Evolutionary conservation across 2,888 invertebrate species (phyloP), one percentile per base, ranked within the genome.

Genomic region (Mimachlamys varia): DNA sequence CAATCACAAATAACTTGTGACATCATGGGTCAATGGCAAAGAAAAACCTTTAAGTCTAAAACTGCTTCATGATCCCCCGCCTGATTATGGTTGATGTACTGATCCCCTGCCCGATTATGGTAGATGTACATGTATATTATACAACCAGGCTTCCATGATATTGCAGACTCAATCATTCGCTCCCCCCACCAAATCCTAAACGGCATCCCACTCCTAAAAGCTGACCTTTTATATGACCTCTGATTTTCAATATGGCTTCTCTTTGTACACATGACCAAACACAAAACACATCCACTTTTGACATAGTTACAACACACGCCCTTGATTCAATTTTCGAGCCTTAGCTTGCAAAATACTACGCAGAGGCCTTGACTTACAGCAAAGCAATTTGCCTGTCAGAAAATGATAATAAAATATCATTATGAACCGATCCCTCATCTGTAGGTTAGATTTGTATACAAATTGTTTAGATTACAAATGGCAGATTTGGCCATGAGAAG

Each of bases 401-500:
- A 76, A 76, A 76, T 33, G 76, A 76, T 76, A 76, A 76, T 76
- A 76, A 76, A 76, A 76, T 76, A 76, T 76, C 76, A 76, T 76
- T 76, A 33, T 76, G 33, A 76, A 76, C 5, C 76, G 76, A 76
- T 76, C 76, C 76, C 76, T 76, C 76, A 76, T 76, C 76, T 76
- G 33, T 76, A 33, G 76, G 76, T 76, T 76, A 76, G 76, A 76
- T 76, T 76, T 76, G 76, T 76, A 76, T 76, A 76, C 76, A 76
- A 76, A 76, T 76, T 76, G 76, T 76, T 76, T 76, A 76, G 76
- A 76, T 76, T 76, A 33, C 76, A 76, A 76, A 76, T 76, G 33
- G 76, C 76, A 2, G 76, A 27, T 5, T 10, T 62, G 22, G 62
- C n/a, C n/a, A 62, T 22, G n/a, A 76, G 33, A 10, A 15, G 22